Evolutionary conservation across 2,888 invertebrate genomes (phyloP), one percentile per base, ranked within the genome.

Genomic region (Lordiphosa fenestrarum): DNA sequence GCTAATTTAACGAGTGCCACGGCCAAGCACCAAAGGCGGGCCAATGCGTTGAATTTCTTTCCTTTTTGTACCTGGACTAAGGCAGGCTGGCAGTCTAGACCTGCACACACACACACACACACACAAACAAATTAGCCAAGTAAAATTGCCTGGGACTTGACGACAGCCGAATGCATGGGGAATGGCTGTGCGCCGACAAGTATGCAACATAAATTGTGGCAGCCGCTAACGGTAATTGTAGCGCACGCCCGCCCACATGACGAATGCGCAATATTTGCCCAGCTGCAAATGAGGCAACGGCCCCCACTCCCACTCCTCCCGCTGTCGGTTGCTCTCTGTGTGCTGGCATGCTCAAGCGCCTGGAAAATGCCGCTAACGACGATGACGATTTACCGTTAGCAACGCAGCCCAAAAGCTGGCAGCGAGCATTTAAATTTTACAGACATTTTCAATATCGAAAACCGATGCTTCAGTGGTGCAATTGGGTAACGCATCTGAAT

Each of bases 281-380:
- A 65, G 75, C 63, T 74, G 69, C 56, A 82, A 77, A 81, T 81
- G 71, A 77, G 78, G 49, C 62, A 23, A 2, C 15, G 15, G 15
- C 30, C 12, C 6, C 36, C 30, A 4, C 4, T 2, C 9, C 13
- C 10, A 5, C 6, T 9, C 3, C 40, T 13, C 39, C 6, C 4
- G 4, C 36, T 37, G 56, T n/a, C 25, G 25, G 25, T 12, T 9
- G 7, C 21, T 25, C 7, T n/a, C n/a, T n/a, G n/a, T 13, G n/a
- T 10, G 15, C 37, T 69, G 65, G 60, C 73, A 68, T 82, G 77
- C 72, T 75, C 77, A 77, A 77, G 75, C 67, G 70, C 73, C 73
- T 83, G 80, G 83, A 83, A 77, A 77, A 77, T 83, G 80, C 76
- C 82, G 66, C 78, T 76, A 76, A 76, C 76, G 76, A 82, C 71